Base-by-base conservation (phyloP, 2,797 vertebrate species). In the Holocentrus rufus region DNA sequence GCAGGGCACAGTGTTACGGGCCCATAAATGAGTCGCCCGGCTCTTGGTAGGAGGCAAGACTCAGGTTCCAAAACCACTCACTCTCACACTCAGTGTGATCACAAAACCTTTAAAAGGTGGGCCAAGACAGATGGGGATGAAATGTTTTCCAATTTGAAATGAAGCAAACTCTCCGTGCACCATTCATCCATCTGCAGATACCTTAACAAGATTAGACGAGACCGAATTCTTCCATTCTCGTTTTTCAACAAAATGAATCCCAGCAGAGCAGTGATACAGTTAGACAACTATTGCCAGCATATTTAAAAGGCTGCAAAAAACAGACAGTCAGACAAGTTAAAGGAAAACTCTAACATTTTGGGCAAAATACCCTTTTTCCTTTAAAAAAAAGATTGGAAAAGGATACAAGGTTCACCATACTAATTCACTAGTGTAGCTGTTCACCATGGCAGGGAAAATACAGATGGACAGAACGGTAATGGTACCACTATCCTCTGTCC, bases 1-100 rank as follows among this genome's bases (percentile, higher is more conserved):
- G 74, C 77, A 84, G 83, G 85, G 80, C 76, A 81, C 62, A 44
- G 57, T 50, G 65, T 89, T 91, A 90, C 85, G 82, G 80, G 86
- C 75, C 62, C 74, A 87, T 87, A 86, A 90, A 91, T 79, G 85
- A 79, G 73, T 65, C 67, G 66, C 69, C 59, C 31, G 50, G 76
- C 69, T 87, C 74, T 83, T 79, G 46, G 68, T 62, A 65, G 77
- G 69, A 76, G 54, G 63, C 72, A 61, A 82, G 67, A 73, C 52
- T 82, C 60, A 1, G 69, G 71, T 78, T 86, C 64, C 76, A 76
- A 68, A 85, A 64, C 9, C 63, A 61, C 82, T 77, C 46, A 23
- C 23, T 81, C 57, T 62, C 65, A 46, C 62, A 20, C 72, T 59
- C 61, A 69, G 65, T 70, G 20, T 59, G 58, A 49, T 68, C 70